Conservation (phyloP, 1,140 invertebrate species). For the Musca domestica region DNA sequence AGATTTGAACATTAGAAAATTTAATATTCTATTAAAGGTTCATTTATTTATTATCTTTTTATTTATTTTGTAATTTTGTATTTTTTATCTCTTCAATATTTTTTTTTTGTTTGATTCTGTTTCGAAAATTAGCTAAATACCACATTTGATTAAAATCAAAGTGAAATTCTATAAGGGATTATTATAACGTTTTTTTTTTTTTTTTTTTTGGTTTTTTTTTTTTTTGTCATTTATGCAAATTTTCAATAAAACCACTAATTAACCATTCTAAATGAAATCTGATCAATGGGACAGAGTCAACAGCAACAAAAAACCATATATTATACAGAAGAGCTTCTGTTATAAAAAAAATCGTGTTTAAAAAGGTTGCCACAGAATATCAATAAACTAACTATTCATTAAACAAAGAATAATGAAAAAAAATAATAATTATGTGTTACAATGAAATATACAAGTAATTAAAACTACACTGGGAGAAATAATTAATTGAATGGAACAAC, state of each 20-base stretch:
- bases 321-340: not conserved
- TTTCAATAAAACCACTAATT: not conserved
- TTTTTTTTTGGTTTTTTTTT: no score
- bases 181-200: not conserved
- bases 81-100: no score
- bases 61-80: no score
- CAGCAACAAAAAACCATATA: no score
- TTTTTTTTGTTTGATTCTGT: no score
- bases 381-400: not conserved
- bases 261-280: slow-evolving; percentile 3
- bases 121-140: no score
- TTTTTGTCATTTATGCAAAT: not conserved
- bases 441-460: not conserved
- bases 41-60: no score
- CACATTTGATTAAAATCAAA: no score
- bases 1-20: no score
- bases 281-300: not conserved
- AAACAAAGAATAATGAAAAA: not conserved
- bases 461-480: not conserved
- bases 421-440: slow-evolving; percentile 6
- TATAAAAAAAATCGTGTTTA: not conserved
- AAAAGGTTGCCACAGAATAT: not conserved
- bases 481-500: no score
- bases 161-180: no score
- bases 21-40: no score